Evolutionary conservation across 2,113 vertebrate species (phyloP), one percentile per base, ranked within the genome.

Genomic region (Muntiacus reevesi): DNA sequence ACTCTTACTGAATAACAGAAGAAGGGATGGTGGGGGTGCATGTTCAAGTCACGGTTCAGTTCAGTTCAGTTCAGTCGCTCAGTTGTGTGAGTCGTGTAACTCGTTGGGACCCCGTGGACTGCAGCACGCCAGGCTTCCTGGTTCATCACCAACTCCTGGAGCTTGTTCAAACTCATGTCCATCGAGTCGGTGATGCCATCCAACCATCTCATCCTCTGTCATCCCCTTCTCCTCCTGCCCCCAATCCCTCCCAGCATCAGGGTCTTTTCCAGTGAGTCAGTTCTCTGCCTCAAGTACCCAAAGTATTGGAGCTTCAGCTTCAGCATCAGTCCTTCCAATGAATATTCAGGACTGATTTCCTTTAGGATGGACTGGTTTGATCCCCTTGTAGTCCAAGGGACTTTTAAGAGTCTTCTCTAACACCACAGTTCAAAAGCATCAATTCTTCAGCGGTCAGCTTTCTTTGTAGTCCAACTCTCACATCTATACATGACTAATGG

Each of bases 1-100:
- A 17, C 11, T 81, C 76, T 54, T 33, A 0, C 11, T 12, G 30
- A 62, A 9, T 16, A 0, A 6, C 0, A 1, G 2, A 12, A 12
- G n/a, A 10, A 25, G 25, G 4, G 21, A 40, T 6, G 19, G 4
- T 0, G 3, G 30, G 82, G 12, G 12, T 17, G 7, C 13, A 23
- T 3, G 3, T 19, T 15, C n/a, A 15, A 9, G 15, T 36, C 28
- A 7, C 10, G 13, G 7, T 10, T 6, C 17, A 25, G n/a, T 21
- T 5, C 36, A 17, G 54, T 55, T 55, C 52, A 40, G 67, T 40
- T 6, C 67, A 23, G 19, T 36, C 10, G 1, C n/a, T 23, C 67
- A 3, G 67, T 12, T 1, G 0, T 1, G 19, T 40, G n/a, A 3
- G 64, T 3, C 19, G 0, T 71, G 67, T 40, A 21, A 71, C 67